Conservation (phyloP, 2,888 invertebrate genomes). For the Monoplex corrugatus region DNA sequence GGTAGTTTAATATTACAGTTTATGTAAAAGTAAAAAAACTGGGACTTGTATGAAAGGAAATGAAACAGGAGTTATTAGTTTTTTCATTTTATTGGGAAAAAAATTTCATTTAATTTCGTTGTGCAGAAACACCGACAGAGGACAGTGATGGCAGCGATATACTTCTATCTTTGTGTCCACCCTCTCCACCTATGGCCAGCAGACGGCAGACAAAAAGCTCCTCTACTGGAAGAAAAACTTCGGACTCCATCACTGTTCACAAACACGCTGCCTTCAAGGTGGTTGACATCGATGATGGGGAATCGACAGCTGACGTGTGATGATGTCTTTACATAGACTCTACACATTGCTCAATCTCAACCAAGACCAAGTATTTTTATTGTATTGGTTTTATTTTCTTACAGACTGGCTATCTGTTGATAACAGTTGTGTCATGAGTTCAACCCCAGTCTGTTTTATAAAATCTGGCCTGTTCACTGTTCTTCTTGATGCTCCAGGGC, state of each 20-base stretch:
- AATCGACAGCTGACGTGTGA: not conserved
- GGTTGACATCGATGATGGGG: constrained; percentile 46
- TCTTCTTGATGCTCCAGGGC: too few species aligned
- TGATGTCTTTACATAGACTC: constrained; percentile 2
- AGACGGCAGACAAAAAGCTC: constrained; percentile 3
- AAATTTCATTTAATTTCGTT: not conserved
- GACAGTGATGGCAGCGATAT: not conserved
- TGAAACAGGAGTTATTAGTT: too few species aligned
- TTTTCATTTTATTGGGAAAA: too few species aligned
- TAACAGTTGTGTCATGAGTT: not conserved
- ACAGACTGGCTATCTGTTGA: too few species aligned
- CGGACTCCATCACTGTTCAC: not conserved
- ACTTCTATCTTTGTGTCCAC: not conserved
- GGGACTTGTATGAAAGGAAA: too few species aligned
- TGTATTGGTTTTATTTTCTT: too few species aligned
- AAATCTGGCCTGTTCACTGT: too few species aligned
- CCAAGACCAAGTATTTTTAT: too few species aligned
- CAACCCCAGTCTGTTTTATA: too few species aligned
- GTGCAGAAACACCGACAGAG: not conserved
- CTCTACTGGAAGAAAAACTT: not conserved
- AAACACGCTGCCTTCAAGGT: constrained; percentile 23
- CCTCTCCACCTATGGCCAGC: not conserved
- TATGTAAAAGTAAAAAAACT: too few species aligned
- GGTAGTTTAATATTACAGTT: too few species aligned
- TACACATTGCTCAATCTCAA: too few species aligned